Evolutionary conservation across 2,113 vertebrate species (phyloP).

Genomic region (Nerophis ophidion): DNA sequence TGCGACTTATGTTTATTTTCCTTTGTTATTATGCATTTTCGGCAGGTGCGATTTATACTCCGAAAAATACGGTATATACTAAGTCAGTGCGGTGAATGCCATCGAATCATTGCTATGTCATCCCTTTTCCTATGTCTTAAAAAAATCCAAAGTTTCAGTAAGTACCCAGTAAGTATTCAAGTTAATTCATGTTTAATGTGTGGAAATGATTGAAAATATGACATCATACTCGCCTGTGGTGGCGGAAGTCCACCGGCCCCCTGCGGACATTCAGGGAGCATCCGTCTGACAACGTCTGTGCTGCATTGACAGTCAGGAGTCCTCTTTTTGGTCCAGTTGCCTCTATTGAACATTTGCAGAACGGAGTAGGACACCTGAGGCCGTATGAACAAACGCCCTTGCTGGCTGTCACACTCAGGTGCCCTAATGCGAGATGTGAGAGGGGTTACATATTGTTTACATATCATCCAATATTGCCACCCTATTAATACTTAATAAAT

Average conservation of each 20-base stretch:
- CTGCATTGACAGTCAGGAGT: slow-evolving; percentile 80
- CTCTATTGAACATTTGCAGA: slow-evolving; percentile 54
- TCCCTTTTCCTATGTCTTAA: no score
- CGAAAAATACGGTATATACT: no score
- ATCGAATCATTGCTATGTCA: no score
- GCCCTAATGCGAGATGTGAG: slow-evolving; percentile 14
- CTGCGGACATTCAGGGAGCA: slow-evolving; percentile 79
- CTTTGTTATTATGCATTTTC: no score
- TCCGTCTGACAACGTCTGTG: slow-evolving; percentile 62
- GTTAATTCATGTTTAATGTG: neutral
- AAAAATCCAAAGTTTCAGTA: no score
- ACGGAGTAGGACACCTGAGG: slow-evolving; percentile 49
- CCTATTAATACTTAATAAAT: no score
- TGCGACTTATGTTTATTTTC: no score
- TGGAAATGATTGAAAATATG: neutral
- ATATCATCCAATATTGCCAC: no score
- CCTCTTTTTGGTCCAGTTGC: slow-evolving; percentile 72
- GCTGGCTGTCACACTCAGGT: slow-evolving; percentile 36
- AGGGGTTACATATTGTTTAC: no score
- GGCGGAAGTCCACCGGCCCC: slow-evolving; percentile 79
- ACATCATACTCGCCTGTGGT: slow-evolving; percentile 71
- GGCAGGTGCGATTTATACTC: no score
- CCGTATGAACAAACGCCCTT: slow-evolving; percentile 37
- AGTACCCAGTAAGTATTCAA: neutral
- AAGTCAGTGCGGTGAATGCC: neutral